Evolutionary conservation across 2,113 vertebrate species (phyloP), one percentile per base, ranked within the genome.

Genomic region (Murina feae): DNA sequence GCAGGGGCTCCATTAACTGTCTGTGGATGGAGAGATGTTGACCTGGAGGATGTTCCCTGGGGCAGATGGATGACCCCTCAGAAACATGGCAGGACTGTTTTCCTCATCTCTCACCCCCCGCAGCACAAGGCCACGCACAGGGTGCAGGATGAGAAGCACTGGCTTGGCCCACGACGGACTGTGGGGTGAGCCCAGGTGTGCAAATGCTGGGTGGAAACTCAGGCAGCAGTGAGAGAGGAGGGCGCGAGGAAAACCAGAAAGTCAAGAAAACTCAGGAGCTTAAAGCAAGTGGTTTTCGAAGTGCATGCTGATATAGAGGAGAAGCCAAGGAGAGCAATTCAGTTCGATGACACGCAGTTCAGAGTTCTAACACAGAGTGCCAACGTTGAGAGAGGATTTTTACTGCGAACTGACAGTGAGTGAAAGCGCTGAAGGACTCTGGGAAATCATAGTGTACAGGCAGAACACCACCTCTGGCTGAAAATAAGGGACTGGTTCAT

Each of bases 401-500:
- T 53, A 32, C 63, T 69, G 55, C 69, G 49, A 78, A 11, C 25
- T 90, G 53, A 39, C 2, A 3, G 30, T n/a, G 53, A 69, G 47
- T 12, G 14, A 37, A 94, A 63, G 68, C 55, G 14, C 37, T 51
- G 35, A 78, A 53, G 30, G 63, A 71, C 71, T 72, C 75, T 10
- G 47, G 72, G 49, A 93, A 93, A 90, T 71, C 51, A 72, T 51
- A 51, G 30, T 6, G 18, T 53, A 44, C 0, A 69, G 78, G 53
- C 47, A 60, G 71, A 90, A n/a, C n/a, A 86, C n/a, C 17, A 83
- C 84, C 16, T 74, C 37, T 55, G 11, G 37, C 65, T 84, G 63
- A 88, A 97, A 94, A 95, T 44, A 95, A 88, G 85, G 39, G 68
- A 39, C 55, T 83, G 35, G 81, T 71, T 80, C 86, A 53, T 87